Evolutionary conservation across 1,140 invertebrate genomes (phyloP), one percentile per base, ranked within the genome.

Genomic region (Dreissena polymorpha): DNA sequence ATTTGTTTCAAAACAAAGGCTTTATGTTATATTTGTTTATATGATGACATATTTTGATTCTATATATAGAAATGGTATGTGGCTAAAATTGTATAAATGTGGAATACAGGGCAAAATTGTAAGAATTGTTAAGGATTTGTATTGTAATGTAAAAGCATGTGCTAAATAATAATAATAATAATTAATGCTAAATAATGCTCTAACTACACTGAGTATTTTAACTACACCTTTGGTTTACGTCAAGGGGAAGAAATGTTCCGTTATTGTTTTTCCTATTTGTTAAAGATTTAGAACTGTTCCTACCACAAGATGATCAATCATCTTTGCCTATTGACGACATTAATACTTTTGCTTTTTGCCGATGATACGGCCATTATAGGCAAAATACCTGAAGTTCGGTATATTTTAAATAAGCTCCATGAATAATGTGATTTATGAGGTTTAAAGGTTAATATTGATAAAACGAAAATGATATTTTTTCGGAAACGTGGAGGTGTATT

Each of bases 11-110:
- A 55, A 39, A 23, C 10, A 73, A 73, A 12, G 71, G 25, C 53
- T 73, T 10, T 21, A 55, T 73, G 50, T 25, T 55, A 53, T 55
- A 73, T 21, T 73, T 18, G 23, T 70, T 16, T 14, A 70, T 29
- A 70, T 70, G 68, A 49, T 49, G 50, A 70, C 50, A 39, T 78
- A 49, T 53, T 78, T 69, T 69, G 76, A 78, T 51, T 63, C 53
- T 21, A 27, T 78, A 25, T 78, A 78, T 55, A 51, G 76, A 55
- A 78, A 78, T 69, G 74, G 39, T 0, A 7, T 76, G 5, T 76
- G 74, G 74, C 7, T 50, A 25, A 67, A 67, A 76, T n/a, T 67
- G 29, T 49, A 76, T 23, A 49, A 76, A n/a, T 51, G 51, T 18
- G 57, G 74, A 18, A 67, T 76, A 21, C 13, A 10, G 7, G 74